phyloP scores from a whole-genome alignment of 2,797 vertebrate species.

The Helicolenus hilgendorfi region DNA sequence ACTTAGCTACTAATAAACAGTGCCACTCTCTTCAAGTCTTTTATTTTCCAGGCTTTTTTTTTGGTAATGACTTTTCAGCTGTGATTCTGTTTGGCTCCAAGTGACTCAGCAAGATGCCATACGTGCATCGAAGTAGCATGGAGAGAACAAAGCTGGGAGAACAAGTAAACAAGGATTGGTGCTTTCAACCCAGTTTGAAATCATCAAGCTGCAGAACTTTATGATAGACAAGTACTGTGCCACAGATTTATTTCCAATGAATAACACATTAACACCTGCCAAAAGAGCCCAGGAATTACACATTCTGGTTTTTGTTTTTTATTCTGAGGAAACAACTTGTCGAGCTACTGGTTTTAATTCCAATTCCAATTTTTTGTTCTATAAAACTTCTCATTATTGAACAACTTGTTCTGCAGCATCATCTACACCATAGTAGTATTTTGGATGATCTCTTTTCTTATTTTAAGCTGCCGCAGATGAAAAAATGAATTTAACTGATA shows the following conservation, averaged over 20 bases:
- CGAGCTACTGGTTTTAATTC: not conserved
- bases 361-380: not conserved
- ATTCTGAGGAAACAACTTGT: not conserved
- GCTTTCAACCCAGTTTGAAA: constrained; percentile 31
- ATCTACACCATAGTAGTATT: not conserved
- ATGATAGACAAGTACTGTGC: not conserved
- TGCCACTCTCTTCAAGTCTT: constrained; percentile 47
- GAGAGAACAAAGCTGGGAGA: constrained; percentile 19
- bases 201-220: not conserved
- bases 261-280: not conserved
- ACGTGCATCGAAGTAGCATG: constrained; percentile 13
- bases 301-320: not conserved
- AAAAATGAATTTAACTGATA: not conserved
- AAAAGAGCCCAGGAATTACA: not conserved
- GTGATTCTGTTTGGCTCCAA: constrained; percentile 44
- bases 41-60: constrained; percentile 47
- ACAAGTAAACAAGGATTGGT: constrained; percentile 24
- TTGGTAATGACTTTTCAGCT: constrained; percentile 62
- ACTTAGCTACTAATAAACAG: constrained; percentile 59
- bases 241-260: not conserved
- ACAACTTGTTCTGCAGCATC: not conserved
- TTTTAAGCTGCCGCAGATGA: not conserved
- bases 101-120: constrained; percentile 57
- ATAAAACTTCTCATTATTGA: not conserved
- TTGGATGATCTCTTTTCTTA: not conserved